Evolutionary conservation across 2,888 invertebrate species (phyloP).

Genomic region (Stenichneumon culpator): DNA sequence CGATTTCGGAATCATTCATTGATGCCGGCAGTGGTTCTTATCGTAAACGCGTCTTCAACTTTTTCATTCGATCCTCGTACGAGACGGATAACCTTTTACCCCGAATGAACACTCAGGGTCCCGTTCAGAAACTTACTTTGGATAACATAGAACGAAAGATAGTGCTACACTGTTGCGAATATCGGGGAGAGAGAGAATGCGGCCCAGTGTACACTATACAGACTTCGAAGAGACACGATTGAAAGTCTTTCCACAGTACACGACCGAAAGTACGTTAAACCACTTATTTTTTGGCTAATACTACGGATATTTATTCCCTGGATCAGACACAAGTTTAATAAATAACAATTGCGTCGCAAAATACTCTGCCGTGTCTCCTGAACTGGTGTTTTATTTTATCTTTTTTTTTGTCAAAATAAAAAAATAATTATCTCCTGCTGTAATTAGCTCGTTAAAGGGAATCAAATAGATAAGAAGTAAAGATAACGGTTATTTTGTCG

Average conservation of each 20-base stretch:
- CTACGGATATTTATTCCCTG: conserved; percentile 28
- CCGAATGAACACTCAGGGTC: conserved; percentile 12
- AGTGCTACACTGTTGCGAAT: too few relatives aligned
- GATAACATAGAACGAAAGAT: too few relatives aligned
- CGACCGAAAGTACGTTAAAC: not conserved
- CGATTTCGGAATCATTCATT: conserved; percentile 65
- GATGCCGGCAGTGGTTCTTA: conserved; percentile 63
- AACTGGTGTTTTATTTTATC: not conserved
- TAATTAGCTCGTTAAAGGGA: not conserved
- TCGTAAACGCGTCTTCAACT: conserved; percentile 46
- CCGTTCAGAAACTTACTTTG: too few relatives aligned
- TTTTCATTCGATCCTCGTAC: conserved; percentile 62
- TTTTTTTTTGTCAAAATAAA: not conserved
- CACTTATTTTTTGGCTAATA: conserved; percentile 50
- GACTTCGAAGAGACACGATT: conserved; percentile 64
- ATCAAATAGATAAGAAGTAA: not conserved
- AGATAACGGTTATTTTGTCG: not conserved
- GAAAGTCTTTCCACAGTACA: not conserved
- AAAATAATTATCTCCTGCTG: not conserved
- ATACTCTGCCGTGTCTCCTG: not conserved
- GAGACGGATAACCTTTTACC: conserved; percentile 69
- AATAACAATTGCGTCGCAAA: not conserved
- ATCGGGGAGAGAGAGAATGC: not conserved
- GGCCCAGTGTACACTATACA: not conserved
- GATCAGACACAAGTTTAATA: not conserved